Evolutionary conservation across 2,888 invertebrate species (phyloP).

Genomic region (Cerastoderma edule): DNA sequence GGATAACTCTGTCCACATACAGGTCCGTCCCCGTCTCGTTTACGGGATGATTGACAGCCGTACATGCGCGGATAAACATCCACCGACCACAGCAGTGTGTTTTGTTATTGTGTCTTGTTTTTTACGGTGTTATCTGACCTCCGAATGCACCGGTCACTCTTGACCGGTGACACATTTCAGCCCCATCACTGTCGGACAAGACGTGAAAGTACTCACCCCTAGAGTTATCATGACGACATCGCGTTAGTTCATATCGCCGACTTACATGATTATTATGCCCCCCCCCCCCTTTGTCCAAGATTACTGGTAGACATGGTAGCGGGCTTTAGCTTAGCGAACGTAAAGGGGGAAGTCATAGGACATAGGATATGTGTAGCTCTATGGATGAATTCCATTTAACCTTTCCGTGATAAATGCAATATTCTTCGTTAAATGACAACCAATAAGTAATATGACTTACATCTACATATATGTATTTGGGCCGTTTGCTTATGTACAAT

Average conservation of each 20-base stretch:
- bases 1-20: conserved; percentile 6
- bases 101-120: background rate
- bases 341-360: no score
- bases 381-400: no score
- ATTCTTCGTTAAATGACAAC: no score
- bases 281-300: no score
- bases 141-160: conserved; percentile 6
- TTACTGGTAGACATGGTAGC: no score
- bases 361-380: no score
- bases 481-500: no score
- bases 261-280: background rate
- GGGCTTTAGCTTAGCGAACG: no score
- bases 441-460: no score
- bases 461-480: no score
- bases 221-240: conserved; percentile 2
- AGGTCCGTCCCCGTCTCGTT: conserved; percentile 4
- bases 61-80: conserved; percentile 13
- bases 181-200: conserved; percentile 27
- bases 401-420: no score
- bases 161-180: conserved; percentile 10
- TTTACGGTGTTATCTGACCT: conserved; percentile 5
- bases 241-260: background rate
- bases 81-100: background rate
- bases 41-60: conserved; percentile 14
- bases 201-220: conserved; percentile 23